Evolutionary conservation across 2,113 vertebrate genomes (phyloP), one percentile per base, ranked within the genome.

Genomic region (Gymnarchus niloticus): DNA sequence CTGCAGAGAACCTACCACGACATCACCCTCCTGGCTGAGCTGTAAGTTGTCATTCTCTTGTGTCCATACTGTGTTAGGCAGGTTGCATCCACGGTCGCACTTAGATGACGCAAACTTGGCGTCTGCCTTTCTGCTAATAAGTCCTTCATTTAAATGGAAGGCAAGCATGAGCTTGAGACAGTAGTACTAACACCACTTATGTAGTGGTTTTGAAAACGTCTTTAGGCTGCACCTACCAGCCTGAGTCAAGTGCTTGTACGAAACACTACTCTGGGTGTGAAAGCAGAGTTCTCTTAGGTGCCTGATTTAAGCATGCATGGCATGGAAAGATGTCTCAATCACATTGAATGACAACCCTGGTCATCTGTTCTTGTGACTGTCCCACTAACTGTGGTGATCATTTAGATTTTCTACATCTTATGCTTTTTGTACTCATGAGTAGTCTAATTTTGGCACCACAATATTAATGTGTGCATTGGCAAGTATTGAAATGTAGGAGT

Each of bases 1-100:
- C 94, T 99, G 51, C 98, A 99, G 92, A 96, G 98, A 91, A 98
- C 98, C 89, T 99, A 99, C 93, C 97, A 98, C 87, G 98, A 99
- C 92, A 97, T 99, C 83, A 96, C 96, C 87, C 96, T 99, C 77
- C 91, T 99, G 92, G 97, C 98, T 1, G 98, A 99, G 46, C 95
- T 99, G 98, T 99, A 91, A 99, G 98, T 98, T 89, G 28, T 51
- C n/a, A 33, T 80, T 23, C n/a, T 54, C 5, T 51, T 28, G 25
- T 21, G 23, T 54, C 17, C 51, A 19, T 52, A 49, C 33, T 21
- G 14, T 33, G 3, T 17, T 54, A 4, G 14, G 21, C 77, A 25
- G 48, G 48, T 25, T 41, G 33, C 14, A 7, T 73, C 33, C 10
- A 73, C 65, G 33, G 19, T 41, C 65, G 65, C 17, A 73, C 65